Evolutionary conservation across 2,113 vertebrate species (phyloP).

Genomic region (Alosa alosa): DNA sequence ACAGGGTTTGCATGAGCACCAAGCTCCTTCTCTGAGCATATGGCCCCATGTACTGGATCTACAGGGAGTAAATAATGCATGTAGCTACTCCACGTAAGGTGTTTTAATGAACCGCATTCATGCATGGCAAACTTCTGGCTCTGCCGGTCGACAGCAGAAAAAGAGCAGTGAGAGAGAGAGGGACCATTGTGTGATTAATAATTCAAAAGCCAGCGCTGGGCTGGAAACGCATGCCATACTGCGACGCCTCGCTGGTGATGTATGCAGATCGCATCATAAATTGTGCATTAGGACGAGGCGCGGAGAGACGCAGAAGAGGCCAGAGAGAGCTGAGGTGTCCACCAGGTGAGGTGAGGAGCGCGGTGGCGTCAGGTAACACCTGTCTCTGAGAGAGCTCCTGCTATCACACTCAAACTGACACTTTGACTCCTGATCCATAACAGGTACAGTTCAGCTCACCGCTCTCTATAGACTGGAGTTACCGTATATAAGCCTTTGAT

Average conservation of each 20-base stretch:
- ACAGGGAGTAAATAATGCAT: constrained; percentile 66
- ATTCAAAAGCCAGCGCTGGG: constrained; percentile 43
- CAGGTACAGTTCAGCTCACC: not conserved
- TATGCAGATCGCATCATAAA: constrained; percentile 20
- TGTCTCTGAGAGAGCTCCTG: not conserved
- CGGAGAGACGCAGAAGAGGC: not conserved
- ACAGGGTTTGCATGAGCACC: not conserved
- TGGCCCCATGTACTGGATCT: constrained; percentile 49
- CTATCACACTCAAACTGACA: not conserved
- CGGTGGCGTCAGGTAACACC: not conserved
- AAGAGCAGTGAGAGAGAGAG: constrained; percentile 30
- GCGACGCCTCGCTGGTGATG: constrained; percentile 4
- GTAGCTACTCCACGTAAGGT: constrained; percentile 33
- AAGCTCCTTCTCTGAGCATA: constrained; percentile 49
- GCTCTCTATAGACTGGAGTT: not conserved
- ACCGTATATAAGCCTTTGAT: not conserved
- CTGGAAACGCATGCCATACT: constrained; percentile 33
- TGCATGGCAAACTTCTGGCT: constrained; percentile 27
- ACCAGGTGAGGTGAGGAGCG: not conserved
- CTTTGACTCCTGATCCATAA: not conserved
- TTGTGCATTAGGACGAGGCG: not conserved
- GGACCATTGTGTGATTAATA: constrained; percentile 34
- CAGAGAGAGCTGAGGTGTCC: not conserved
- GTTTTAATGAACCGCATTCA: constrained; percentile 46
- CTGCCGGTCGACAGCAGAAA: constrained; percentile 6